phyloP scores from a whole-genome alignment of 2,888 invertebrate species.

The Operophtera brumata region DNA sequence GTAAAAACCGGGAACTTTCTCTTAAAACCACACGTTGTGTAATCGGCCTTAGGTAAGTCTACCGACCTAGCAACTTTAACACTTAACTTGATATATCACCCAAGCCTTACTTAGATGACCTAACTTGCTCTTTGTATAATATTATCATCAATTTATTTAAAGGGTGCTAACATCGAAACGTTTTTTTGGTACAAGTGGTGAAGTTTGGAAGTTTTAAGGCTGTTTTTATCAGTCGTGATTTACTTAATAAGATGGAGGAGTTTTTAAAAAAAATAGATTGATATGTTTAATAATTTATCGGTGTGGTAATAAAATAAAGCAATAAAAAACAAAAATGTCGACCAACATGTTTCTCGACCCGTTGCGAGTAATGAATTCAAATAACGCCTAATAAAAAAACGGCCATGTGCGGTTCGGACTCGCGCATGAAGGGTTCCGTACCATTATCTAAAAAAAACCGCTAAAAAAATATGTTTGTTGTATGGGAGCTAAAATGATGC shows the following conservation, averaged over 20 bases:
- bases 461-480: no score
- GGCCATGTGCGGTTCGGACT: no score
- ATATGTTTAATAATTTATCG: no score
- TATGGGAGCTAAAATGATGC: no score
- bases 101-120: conserved; percentile 28
- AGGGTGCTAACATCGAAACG: conserved; percentile 10
- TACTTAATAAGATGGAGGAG: background rate
- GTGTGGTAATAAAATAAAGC: no score
- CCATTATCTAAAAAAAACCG: no score
- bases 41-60: conserved; percentile 24
- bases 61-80: conserved; percentile 43
- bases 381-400: no score
- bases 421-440: no score
- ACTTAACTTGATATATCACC: conserved; percentile 54
- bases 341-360: no score
- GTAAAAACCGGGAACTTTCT: background rate
- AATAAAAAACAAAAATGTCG: no score
- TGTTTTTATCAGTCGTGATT: conserved; percentile 22
- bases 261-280: no score
- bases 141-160: conserved; percentile 27
- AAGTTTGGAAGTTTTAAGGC: conserved; percentile 17
- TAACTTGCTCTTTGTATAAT: conserved; percentile 20
- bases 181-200: conserved; percentile 13
- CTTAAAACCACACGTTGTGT: conserved; percentile 5
- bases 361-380: no score